Evolutionary conservation across 2,113 vertebrate genomes (phyloP), one percentile per base, ranked within the genome.

Genomic region (Macquaria australasica): DNA sequence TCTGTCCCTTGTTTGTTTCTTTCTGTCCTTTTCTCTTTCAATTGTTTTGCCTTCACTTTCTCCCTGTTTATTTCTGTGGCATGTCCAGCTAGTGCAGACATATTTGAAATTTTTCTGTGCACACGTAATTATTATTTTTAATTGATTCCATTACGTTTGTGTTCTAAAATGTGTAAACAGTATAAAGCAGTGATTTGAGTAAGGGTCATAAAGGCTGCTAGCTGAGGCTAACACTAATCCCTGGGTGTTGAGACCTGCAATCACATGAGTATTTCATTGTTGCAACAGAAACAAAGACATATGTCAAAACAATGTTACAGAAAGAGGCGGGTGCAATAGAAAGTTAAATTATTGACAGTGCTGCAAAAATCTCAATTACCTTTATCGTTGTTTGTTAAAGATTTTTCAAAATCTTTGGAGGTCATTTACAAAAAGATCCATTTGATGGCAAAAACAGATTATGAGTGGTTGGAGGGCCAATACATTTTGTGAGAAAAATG

Each of bases 191-290:
- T 45, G 56, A 53, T 66, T 80, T 45, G 34, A 77, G 55, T 66
- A 31, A 50, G 41, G 45, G 25, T 70, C 64, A 64, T 63, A 39
- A 68, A 74, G 56, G 70, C 72, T 84, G 56, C 45, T 72, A 56
- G 50, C 69, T 62, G 66, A 76, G 16, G 28, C 63, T 82, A 53
- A 51, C 28, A 28, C 37, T 87, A 74, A 80, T 82, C 68, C 72
- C 2, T 25, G 12, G 21, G 71, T 34, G 34, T 16, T 68, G 56
- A 74, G 64, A 83, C 23, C 34, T 56, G 48, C 69, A 64, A 62
- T 84, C 74, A 89, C 70, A 77, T 81, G 70, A 86, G 31, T 15
- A 64, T 39, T 77, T 75, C 28, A 59, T 48, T 15, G 28, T 55
- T 56, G 67, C 66, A 77, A 58, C 45, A 82, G 28, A 84, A 81